These are phyloP conservation scores for Muschampia staudingeri DNA, from an alignment of 2,888 invertebrate species.

Conservation along the genomic window DNA sequence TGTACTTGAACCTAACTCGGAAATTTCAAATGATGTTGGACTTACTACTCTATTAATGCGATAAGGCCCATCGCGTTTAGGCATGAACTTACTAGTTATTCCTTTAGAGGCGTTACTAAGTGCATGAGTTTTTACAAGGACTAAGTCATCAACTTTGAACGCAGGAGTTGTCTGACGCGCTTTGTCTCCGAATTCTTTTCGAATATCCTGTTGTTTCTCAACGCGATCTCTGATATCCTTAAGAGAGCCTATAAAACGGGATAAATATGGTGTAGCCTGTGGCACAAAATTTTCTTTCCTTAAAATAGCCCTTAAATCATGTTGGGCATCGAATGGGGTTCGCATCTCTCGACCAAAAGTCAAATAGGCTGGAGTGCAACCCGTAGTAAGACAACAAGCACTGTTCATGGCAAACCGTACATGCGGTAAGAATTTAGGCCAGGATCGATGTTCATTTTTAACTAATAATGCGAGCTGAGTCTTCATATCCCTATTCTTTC, in stretches of 20 bases:
- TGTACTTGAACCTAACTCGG: not conserved
- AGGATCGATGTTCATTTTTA: too few relatives aligned
- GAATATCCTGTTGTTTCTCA: conserved; percentile 27
- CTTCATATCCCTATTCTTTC: too few relatives aligned
- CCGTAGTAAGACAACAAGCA: not conserved
- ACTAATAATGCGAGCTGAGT: too few relatives aligned
- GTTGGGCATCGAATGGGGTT: conserved; percentile 39
- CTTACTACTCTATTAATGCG: conserved; percentile 31
- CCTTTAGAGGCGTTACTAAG: conserved; percentile 51
- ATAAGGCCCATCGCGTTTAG: conserved; percentile 52
- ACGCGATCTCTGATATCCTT: conserved; percentile 8
- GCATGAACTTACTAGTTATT: conserved; percentile 45
- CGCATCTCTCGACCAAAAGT: too few relatives aligned
- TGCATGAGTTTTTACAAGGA: conserved; percentile 33
- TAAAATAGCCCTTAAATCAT: conserved; percentile 45
- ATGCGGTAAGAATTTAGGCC: conserved; percentile 34
- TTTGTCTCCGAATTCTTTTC: too few relatives aligned
- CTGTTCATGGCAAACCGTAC: conserved; percentile 20
- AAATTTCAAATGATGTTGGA: conserved; percentile 37
- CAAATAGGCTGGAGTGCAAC: not conserved
- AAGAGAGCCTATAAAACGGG: not conserved
- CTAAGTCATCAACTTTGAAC: too few relatives aligned
- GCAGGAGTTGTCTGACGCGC: too few relatives aligned
- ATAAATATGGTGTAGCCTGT: conserved; percentile 57
- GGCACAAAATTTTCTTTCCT: conserved; percentile 57